Evolutionary conservation across 2,797 vertebrate genomes (phyloP).

Genomic region (Varecia variegata): DNA sequence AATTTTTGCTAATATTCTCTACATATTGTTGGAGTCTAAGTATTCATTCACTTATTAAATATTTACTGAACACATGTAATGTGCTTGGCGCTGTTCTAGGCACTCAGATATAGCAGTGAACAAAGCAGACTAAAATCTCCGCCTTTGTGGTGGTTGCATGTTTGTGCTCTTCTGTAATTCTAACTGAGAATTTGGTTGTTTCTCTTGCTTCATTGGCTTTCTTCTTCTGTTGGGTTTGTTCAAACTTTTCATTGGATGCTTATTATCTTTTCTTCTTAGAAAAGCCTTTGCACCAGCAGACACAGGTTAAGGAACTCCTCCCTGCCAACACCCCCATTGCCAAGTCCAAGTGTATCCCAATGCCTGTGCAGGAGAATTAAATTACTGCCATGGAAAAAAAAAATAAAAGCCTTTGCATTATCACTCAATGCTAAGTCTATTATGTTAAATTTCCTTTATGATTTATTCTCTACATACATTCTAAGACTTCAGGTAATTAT

Average conservation of each 20-base stretch:
- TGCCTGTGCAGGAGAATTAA: too few species aligned
- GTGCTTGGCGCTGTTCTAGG: neutral
- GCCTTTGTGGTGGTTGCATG: neutral
- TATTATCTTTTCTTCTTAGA: neutral
- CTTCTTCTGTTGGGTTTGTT: neutral
- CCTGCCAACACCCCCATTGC: too few species aligned
- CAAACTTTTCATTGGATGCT: neutral
- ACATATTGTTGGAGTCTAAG: neutral
- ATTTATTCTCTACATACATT: neutral
- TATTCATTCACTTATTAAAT: neutral
- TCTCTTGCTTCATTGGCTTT: neutral
- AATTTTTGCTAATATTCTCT: neutral
- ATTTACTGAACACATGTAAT: neutral
- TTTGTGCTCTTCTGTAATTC: fast-evolving
- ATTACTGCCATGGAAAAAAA: too few species aligned
- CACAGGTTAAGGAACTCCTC: too few species aligned
- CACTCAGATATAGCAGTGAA: neutral
- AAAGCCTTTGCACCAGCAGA: neutral
- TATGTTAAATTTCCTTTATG: neutral
- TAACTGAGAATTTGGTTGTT: neutral
- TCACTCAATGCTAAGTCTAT: neutral
- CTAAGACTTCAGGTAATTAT: neutral
- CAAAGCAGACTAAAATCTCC: neutral
- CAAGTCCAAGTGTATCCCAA: too few species aligned
- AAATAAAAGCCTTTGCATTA: neutral